These are phyloP conservation scores for Todiramphus saurophagus DNA, from an alignment of 2,113 vertebrate genomes.

Conservation along the genomic window DNA sequence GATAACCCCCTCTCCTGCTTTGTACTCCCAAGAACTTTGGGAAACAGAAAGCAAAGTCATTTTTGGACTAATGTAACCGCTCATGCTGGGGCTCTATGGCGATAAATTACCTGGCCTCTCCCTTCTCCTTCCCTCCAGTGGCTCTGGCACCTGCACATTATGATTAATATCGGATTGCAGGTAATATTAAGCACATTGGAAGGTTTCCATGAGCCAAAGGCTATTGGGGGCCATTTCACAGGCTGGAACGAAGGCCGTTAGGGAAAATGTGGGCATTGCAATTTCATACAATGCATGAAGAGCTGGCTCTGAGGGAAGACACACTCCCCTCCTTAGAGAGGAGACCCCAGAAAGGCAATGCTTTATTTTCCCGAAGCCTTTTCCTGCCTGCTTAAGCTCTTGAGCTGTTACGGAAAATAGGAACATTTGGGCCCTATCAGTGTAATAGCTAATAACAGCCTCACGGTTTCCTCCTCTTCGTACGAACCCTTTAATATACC, in stretches of 20 bases:
- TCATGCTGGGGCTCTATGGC: background rate
- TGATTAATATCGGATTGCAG: background rate
- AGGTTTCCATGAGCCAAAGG: conserved; percentile 17
- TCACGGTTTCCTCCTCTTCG: conserved; percentile 21
- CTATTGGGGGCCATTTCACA: background rate
- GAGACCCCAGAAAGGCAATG: background rate
- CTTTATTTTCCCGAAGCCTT: conserved; percentile 1
- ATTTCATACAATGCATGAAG: background rate
- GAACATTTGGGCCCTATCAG: conserved; percentile 32
- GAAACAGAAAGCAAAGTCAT: conserved; percentile 31
- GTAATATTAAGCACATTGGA: background rate
- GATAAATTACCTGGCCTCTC: conserved; percentile 1
- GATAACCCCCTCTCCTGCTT: background rate
- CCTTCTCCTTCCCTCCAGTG: background rate
- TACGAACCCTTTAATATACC: background rate
- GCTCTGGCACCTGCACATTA: background rate
- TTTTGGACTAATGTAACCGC: background rate
- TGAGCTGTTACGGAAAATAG: conserved; percentile 22
- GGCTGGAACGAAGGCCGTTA: background rate
- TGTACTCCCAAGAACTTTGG: conserved; percentile 17
- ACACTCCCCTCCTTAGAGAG: background rate
- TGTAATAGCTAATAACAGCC: conserved; percentile 13
- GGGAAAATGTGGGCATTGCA: conserved; percentile 1
- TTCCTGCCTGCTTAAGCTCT: conserved; percentile 8
- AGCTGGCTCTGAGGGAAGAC: background rate